Evolutionary conservation across 2,113 vertebrate genomes (phyloP).

Genomic region (Proteles cristata): DNA sequence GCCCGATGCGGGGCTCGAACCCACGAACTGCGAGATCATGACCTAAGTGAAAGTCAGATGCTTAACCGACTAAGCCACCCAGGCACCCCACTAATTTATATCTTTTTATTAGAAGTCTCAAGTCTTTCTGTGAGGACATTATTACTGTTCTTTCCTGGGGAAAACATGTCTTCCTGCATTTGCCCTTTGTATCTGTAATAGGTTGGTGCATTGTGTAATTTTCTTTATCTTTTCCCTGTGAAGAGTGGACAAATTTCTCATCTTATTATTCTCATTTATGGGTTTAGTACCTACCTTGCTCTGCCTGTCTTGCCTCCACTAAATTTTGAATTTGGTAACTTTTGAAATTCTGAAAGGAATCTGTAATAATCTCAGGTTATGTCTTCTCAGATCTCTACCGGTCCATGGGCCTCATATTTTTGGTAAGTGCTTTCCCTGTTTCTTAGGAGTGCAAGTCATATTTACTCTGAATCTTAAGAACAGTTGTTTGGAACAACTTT

Average conservation of each 20-base stretch:
- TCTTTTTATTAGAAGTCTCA: neutral
- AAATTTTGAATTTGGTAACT: neutral
- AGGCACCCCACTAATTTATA: neutral
- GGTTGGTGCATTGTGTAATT: neutral
- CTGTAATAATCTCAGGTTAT: neutral
- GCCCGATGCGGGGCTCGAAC: too few relatives aligned
- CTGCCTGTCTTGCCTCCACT: neutral
- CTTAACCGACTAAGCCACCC: too few relatives aligned
- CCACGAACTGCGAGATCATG: too few relatives aligned
- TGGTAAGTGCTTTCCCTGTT: neutral
- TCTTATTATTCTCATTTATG: neutral
- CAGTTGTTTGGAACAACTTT: neutral
- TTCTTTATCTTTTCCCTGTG: neutral
- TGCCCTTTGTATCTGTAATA: neutral
- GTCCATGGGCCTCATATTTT: neutral
- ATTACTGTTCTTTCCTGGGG: neutral
- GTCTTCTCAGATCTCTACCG: neutral
- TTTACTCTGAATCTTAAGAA: slow-evolving; percentile 43
- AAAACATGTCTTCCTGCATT: neutral
- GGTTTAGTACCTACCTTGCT: neutral
- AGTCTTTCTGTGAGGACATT: neutral
- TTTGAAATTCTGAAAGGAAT: slow-evolving; percentile 38
- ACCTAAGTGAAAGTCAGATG: too few relatives aligned
- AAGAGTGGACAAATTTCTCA: neutral
- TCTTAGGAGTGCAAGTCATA: neutral